Evolutionary conservation across 2,797 vertebrate species (phyloP).

Genomic region (Mico argentatus): DNA sequence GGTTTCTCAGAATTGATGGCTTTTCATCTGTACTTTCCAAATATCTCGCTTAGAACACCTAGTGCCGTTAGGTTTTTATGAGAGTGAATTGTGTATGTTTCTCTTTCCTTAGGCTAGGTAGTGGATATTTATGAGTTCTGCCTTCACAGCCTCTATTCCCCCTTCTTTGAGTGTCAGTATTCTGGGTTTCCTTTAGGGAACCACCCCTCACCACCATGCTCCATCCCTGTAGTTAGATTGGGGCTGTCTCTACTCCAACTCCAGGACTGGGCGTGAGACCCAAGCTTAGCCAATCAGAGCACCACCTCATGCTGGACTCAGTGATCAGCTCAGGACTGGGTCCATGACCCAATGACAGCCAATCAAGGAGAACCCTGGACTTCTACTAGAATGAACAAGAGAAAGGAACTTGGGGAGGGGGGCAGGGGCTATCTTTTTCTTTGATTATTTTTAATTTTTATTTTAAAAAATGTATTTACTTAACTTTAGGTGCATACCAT

Average conservation of each 20-base stretch:
- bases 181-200: neutral
- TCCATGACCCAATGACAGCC: neutral
- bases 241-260: neutral
- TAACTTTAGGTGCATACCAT: too few relatives aligned
- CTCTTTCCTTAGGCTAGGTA: neutral
- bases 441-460: neutral
- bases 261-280: neutral
- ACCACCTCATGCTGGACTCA: neutral
- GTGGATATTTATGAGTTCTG: neutral
- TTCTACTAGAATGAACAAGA: neutral
- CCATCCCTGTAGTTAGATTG: neutral
- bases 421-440: neutral
- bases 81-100: neutral
- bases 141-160: neutral
- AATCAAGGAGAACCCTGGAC: neutral
- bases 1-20: neutral
- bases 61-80: neutral
- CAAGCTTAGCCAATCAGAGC: neutral
- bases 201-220: rapidly evolving
- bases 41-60: neutral
- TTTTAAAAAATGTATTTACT: too few relatives aligned
- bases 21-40: neutral
- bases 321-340: neutral
- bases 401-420: neutral
- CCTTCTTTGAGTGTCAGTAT: neutral